Base-by-base conservation (phyloP, 2,888 invertebrate species). In the Tupiocoris notatus region DNA sequence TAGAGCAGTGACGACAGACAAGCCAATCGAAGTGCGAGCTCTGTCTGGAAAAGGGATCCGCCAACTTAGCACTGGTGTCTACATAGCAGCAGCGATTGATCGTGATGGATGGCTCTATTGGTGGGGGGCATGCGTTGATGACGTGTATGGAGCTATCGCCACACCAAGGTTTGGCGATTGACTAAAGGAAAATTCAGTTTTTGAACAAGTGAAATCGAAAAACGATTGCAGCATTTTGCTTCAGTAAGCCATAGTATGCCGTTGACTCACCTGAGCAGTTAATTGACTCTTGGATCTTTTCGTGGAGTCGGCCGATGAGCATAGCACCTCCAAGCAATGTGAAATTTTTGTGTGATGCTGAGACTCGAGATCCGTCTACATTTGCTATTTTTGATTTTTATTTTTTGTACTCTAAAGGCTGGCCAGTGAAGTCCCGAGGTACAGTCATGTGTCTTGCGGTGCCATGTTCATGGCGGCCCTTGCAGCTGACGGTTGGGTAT, bases 21-120 rank as follows among this genome's bases (percentile, higher is more conserved):
- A 23, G 17, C 73, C 62, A 7, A 62, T 73, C 6, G 62, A 73
- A 63, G 62, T 73, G 1, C 56, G 57, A 22, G 21, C 25, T 18
- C 21, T 73, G 24, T 73, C 73, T 6, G 62, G 62, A n/a, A 73
- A 73, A 18, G 73, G 63, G 2, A 61, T 73, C 16, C n/a, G 25
- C 0, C 20, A 20, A 18, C 54, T 73, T 12, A 20, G 54, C 56
- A 54, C 62, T 54, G 73, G 73, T 7, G 73, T 73, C 16, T 73
- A 73, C 56, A 3, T 73, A 2, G 73, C 25, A 3, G 73, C 62
- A 1, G 73, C 73, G 20, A 3, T 73, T 16, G 73, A 73, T 23
- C 21, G 73, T 2, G 73, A 73, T 21, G 73, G 73, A 3, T 73
- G 73, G 73, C 39, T 73, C 0, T 73, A 73, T 39, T 73, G 73